Conservation (phyloP, 2,888 invertebrate genomes). For the Theodoxus fluviatilis region DNA sequence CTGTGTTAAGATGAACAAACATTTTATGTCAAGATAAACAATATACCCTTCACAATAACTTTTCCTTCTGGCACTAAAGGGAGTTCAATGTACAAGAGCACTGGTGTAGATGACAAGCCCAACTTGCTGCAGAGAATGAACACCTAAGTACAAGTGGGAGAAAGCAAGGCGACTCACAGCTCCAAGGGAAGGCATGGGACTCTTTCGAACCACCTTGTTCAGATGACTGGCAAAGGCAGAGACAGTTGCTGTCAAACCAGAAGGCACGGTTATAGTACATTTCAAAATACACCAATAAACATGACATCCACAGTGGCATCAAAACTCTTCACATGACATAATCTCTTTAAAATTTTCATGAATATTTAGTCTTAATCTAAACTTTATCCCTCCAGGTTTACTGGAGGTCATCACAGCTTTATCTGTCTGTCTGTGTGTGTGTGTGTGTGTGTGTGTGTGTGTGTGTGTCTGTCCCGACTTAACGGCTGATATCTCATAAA, state of each 20-base stretch:
- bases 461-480: not conserved
- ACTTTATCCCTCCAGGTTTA: too few species aligned
- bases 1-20: too few species aligned
- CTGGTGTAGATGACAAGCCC: too few species aligned
- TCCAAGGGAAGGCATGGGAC: constrained; percentile 84
- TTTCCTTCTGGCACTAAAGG: too few species aligned
- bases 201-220: constrained; percentile 76
- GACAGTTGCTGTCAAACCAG: constrained; percentile 71
- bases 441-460: constrained; percentile 1
- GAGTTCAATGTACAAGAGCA: too few species aligned
- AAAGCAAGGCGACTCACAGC: constrained; percentile 91
- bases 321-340: not conserved
- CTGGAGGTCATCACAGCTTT: too few species aligned
- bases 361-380: too few species aligned
- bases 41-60: too few species aligned
- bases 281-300: not conserved
- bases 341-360: not conserved
- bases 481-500: not conserved
- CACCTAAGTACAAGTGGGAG: too few species aligned
- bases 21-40: too few species aligned
- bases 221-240: constrained; percentile 85
- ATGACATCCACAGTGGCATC: not conserved
- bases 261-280: not conserved
- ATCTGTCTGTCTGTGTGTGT: constrained; percentile 16
- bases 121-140: too few species aligned